Percentiles rank a stretch among this genome's conserved stretches.
These are phyloP conservation scores for Siniperca scherzeri DNA, from an alignment of 2,797 vertebrate genomes.

Conservation along the genomic window DNA sequence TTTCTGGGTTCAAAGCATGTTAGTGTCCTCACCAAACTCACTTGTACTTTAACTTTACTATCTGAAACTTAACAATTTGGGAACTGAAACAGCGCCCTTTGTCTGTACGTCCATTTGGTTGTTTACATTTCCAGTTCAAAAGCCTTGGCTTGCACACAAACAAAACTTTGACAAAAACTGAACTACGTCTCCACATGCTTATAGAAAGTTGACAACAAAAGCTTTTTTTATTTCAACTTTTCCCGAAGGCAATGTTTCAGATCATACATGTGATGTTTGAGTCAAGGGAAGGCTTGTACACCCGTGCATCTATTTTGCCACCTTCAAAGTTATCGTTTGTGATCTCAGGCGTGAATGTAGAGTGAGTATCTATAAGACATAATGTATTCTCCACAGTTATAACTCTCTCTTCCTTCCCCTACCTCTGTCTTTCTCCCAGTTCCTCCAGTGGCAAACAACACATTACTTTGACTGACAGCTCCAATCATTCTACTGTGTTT, in stretches of 20 bases:
- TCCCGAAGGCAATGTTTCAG: slow-evolving; percentile 18
- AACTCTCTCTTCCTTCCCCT: slow-evolving; percentile 35
- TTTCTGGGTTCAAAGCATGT: slow-evolving; percentile 40
- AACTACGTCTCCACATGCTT: slow-evolving; percentile 9
- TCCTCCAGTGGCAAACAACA: slow-evolving; percentile 71
- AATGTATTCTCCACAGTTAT: slow-evolving; percentile 53
- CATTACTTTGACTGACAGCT: slow-evolving; percentile 82
- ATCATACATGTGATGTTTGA: slow-evolving; percentile 47
- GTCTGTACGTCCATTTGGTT: slow-evolving; percentile 26
- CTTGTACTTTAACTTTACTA: background rate
- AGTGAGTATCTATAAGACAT: slow-evolving; percentile 53
- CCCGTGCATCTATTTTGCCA: slow-evolving; percentile 62
- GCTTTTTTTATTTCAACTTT: slow-evolving; percentile 22
- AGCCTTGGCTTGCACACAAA: background rate
- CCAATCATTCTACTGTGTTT: slow-evolving; percentile 82
- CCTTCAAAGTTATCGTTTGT: slow-evolving; percentile 64
- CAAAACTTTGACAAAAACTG: slow-evolving; percentile 32
- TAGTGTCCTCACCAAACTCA: background rate
- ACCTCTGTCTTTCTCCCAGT: slow-evolving; percentile 44
- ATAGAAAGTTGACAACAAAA: slow-evolving; percentile 29
- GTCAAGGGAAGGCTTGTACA: slow-evolving; percentile 50
- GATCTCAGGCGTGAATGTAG: slow-evolving; percentile 64
- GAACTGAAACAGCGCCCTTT: background rate
- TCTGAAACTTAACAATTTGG: slow-evolving; percentile 27
- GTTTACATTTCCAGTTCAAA: slow-evolving; percentile 37